Percentiles rank a stretch among this genome's conserved stretches.
phyloP scores from a whole-genome alignment of 2,888 invertebrate genomes.

The Aspidapion aeneum region DNA sequence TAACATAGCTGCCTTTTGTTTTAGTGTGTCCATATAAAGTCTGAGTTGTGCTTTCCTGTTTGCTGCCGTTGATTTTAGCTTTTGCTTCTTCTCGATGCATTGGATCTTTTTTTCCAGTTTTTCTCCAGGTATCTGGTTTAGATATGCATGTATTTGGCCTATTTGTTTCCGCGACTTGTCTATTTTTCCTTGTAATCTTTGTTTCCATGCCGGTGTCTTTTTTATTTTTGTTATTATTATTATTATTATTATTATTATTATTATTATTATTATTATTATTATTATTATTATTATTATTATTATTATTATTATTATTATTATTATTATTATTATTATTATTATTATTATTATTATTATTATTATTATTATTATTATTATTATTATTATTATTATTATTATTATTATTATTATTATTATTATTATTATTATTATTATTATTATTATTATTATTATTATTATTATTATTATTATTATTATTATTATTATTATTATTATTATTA shows the following conservation, averaged over 20 bases:
- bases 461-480: background rate
- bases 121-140: background rate
- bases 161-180: background rate
- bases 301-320: background rate
- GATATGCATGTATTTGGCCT: background rate
- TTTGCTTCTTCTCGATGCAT: background rate
- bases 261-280: background rate
- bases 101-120: background rate
- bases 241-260: background rate
- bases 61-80: background rate
- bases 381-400: background rate
- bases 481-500: background rate
- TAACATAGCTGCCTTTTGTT: background rate
- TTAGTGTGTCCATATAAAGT: background rate
- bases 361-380: background rate
- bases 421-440: background rate
- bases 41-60: background rate
- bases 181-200: background rate
- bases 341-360: background rate
- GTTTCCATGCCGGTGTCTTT: background rate
- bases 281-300: background rate
- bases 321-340: background rate
- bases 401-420: background rate
- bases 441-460: background rate
- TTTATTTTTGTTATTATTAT: background rate